Conservation (phyloP, 2,113 vertebrate species). For the Anolis sagrei region DNA sequence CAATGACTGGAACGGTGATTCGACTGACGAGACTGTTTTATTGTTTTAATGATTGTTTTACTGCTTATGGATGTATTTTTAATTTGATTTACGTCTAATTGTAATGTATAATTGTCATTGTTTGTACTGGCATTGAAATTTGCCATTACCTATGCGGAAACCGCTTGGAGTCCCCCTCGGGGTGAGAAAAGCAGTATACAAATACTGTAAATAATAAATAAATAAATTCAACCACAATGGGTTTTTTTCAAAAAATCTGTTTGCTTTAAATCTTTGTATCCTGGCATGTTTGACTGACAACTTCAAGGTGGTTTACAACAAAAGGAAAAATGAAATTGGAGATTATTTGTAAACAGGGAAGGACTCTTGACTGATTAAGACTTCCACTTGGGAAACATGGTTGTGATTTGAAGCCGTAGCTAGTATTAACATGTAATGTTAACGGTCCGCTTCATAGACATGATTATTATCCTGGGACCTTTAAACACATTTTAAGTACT, state of each 20-base stretch:
- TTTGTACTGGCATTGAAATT: no score
- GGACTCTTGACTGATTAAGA: neutral
- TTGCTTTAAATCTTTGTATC: neutral
- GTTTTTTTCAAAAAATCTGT: neutral
- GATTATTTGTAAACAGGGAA: neutral
- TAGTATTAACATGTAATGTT: no score
- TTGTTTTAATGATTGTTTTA: no score
- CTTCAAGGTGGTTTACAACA: neutral
- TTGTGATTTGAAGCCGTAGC: neutral
- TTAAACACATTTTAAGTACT: neutral
- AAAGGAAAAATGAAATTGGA: neutral
- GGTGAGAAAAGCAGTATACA: no score
- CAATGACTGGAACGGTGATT: no score
- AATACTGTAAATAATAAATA: no score
- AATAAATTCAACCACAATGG: neutral
- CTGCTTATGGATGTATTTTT: no score
- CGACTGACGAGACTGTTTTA: no score
- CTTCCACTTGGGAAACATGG: neutral
- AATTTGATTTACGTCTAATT: no score
- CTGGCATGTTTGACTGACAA: neutral
- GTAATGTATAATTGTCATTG: no score
- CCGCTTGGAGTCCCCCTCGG: no score
- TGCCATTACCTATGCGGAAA: no score
- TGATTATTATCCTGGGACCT: neutral
- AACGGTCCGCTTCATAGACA: neutral